Evolutionary conservation across 2,888 invertebrate genomes (phyloP).

Genomic region (Lasioglossum calceatum): DNA sequence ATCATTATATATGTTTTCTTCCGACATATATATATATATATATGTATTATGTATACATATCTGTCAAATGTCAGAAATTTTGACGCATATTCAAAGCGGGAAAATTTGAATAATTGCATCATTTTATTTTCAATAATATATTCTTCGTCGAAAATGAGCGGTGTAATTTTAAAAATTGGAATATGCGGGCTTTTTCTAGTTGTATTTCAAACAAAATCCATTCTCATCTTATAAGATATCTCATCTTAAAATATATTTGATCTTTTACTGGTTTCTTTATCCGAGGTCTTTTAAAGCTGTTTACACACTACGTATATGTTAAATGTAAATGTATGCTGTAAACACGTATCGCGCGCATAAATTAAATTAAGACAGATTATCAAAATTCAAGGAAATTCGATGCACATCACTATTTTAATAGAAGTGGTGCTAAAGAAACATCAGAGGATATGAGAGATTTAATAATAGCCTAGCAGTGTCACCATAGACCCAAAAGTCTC

Average conservation of each 20-base stretch:
- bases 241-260: not conserved
- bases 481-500: slow-evolving; percentile 1
- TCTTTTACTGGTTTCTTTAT: not conserved
- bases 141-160: not conserved
- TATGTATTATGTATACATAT: not conserved
- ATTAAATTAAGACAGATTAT: not conserved
- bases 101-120: not conserved
- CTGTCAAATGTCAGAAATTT: not conserved
- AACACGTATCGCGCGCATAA: not conserved
- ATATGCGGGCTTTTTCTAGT: not conserved
- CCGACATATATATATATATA: not conserved
- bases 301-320: not conserved
- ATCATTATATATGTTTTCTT: not conserved
- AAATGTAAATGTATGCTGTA: not conserved
- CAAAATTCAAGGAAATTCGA: not conserved
- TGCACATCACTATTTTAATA: not conserved
- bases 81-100: not conserved
- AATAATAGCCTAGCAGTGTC: slow-evolving; percentile 3
- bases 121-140: not conserved
- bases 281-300: not conserved
- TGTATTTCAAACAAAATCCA: not conserved
- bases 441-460: not conserved
- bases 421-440: not conserved
- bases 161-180: not conserved
- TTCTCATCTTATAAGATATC: not conserved